Evolutionary conservation across 2,888 invertebrate species (phyloP).

Genomic region (Stenotaenia linearis): DNA sequence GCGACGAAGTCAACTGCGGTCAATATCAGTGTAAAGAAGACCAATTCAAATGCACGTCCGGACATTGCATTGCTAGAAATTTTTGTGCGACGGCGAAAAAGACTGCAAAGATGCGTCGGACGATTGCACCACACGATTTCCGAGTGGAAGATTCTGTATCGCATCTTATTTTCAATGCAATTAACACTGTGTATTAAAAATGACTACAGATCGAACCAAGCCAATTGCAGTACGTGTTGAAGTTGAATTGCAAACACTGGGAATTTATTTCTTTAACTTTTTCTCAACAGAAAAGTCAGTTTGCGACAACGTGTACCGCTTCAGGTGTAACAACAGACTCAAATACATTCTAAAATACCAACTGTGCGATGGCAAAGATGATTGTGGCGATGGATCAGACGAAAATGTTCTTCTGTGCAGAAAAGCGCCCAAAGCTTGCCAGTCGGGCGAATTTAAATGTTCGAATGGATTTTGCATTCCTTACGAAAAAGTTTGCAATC

Average conservation of each 20-base stretch:
- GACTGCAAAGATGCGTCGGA: slow-evolving; percentile 87
- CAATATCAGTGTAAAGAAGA: slow-evolving; percentile 81
- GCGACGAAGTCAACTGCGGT: slow-evolving; percentile 78
- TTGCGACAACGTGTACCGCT: slow-evolving; percentile 73
- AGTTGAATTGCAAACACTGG: no score
- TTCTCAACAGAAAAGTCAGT: neutral
- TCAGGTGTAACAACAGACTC: slow-evolving; percentile 84
- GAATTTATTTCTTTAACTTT: no score
- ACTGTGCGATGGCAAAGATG: slow-evolving; percentile 79
- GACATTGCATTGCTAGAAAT: slow-evolving; percentile 86
- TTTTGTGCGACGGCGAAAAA: slow-evolving; percentile 81
- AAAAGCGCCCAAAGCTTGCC: slow-evolving; percentile 53
- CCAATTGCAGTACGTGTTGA: slow-evolving; percentile 62
- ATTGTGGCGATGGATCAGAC: slow-evolving; percentile 91
- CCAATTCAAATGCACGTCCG: slow-evolving; percentile 85
- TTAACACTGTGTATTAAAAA: slow-evolving; percentile 84
- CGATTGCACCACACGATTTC: slow-evolving; percentile 82
- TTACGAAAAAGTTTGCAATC: slow-evolving; percentile 73
- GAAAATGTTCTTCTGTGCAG: slow-evolving; percentile 77
- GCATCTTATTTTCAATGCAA: slow-evolving; percentile 84
- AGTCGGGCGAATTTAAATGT: slow-evolving; percentile 73
- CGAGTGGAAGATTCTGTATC: slow-evolving; percentile 81
- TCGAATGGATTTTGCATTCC: slow-evolving; percentile 80
- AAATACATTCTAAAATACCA: slow-evolving; percentile 47
- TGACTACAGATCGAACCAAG: slow-evolving; percentile 81